These are phyloP conservation scores for Drosophila infuscata DNA, from an alignment of 2,888 invertebrate species.

Conservation along the genomic window DNA sequence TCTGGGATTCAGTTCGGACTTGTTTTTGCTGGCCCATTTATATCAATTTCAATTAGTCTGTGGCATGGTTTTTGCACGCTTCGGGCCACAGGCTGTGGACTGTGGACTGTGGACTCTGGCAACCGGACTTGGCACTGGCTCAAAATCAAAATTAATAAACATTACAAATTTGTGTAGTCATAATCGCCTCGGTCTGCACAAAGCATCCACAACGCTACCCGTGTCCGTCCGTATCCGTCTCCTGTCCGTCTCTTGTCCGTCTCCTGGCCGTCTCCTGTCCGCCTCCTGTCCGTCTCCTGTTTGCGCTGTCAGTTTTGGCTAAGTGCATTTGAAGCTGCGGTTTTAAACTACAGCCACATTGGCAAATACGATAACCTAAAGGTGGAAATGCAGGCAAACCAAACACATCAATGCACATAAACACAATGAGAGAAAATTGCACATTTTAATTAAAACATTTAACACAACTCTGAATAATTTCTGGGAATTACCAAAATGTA, in stretches of 20 bases:
- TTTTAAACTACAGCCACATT: slow-evolving; percentile 39
- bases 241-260: neutral
- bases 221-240: neutral
- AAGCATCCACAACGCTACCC: neutral
- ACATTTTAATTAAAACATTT: slow-evolving; percentile 5
- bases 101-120: neutral
- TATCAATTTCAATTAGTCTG: slow-evolving; percentile 68
- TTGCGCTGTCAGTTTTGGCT: slow-evolving; percentile 20
- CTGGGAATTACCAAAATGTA: neutral
- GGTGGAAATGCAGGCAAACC: slow-evolving; percentile 58
- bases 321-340: slow-evolving; percentile 63
- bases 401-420: neutral
- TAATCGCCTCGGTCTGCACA: slow-evolving; percentile 53
- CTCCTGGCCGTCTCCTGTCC: neutral
- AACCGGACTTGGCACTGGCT: slow-evolving; percentile 53
- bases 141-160: slow-evolving; percentile 68
- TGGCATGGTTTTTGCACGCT: slow-evolving; percentile 40
- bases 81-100: neutral
- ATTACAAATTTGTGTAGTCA: slow-evolving; percentile 68
- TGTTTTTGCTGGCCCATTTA: slow-evolving; percentile 41
- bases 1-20: slow-evolving; percentile 6
- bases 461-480: neutral
- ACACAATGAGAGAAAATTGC: neutral
- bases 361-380: slow-evolving; percentile 52
- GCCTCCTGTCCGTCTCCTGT: neutral